A percentile compares a stretch with the other conserved stretches of the same genome.
These are phyloP conservation scores for Cheirogaleus medius DNA, from an alignment of 2,113 vertebrate genomes.

Conservation along the genomic window DNA sequence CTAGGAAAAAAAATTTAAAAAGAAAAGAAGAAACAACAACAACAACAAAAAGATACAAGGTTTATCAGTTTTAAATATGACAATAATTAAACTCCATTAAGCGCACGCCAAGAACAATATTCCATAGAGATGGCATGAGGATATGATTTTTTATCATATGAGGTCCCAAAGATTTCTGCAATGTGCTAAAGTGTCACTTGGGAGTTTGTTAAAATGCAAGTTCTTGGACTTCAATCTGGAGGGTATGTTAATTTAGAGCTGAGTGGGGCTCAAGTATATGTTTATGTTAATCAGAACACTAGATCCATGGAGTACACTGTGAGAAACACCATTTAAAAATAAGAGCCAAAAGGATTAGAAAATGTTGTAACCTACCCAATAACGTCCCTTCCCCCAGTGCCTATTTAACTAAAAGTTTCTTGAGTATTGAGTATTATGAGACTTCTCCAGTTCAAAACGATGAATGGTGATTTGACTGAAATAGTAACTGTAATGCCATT, in stretches of 20 bases:
- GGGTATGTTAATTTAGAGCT: neutral
- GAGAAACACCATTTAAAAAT: neutral
- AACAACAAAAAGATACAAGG: too few species aligned
- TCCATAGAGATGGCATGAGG: neutral
- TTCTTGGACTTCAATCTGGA: neutral
- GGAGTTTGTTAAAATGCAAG: neutral
- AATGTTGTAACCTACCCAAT: neutral
- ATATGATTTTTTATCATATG: neutral
- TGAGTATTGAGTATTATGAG: neutral
- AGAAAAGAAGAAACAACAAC: neutral
- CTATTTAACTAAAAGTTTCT: conserved; percentile 4
- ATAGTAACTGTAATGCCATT: neutral
- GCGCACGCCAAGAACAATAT: neutral
- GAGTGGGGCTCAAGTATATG: neutral
- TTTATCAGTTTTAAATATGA: neutral
- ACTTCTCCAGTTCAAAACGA: neutral
- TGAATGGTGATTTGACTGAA: neutral
- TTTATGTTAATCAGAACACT: neutral
- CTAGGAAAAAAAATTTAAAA: neutral
- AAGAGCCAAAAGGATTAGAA: neutral
- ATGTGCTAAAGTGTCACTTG: neutral
- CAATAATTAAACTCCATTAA: neutral
- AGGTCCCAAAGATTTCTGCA: neutral
- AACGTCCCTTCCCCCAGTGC: neutral
- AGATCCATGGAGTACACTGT: neutral